These are phyloP conservation scores for Pelusios castaneus DNA, from an alignment of 2,113 vertebrate genomes.

Conservation along the genomic window DNA sequence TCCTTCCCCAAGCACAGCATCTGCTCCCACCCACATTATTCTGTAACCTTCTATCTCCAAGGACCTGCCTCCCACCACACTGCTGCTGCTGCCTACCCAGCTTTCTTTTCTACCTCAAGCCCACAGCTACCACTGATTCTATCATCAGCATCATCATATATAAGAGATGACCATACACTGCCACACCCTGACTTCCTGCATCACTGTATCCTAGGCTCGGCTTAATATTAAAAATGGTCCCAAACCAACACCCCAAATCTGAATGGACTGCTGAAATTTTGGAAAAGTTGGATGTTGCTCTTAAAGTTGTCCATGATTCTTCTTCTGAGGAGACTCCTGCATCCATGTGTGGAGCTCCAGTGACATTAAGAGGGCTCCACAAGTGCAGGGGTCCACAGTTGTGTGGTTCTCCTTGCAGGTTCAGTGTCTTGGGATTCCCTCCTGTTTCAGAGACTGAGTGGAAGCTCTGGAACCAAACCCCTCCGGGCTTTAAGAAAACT, in stretches of 20 bases:
- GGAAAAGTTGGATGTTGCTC: not conserved
- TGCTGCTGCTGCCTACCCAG: not conserved
- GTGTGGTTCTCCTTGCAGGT: not conserved
- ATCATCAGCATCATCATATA: not conserved
- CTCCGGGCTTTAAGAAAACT: not conserved
- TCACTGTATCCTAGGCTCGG: not conserved
- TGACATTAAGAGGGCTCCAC: not conserved
- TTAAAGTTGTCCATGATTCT: not conserved
- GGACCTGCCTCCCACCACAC: not conserved
- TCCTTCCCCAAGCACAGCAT: not conserved
- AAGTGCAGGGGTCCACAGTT: not conserved
- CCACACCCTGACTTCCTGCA: not conserved
- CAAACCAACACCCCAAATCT: not conserved
- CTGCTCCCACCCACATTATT: not conserved
- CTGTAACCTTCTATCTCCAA: not conserved
- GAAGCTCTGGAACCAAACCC: fast-evolving
- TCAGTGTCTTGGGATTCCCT: not conserved
- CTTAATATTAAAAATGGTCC: not conserved
- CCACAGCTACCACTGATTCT: not conserved
- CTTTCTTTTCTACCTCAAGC: not conserved
- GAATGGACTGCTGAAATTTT: not conserved
- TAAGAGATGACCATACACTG: not conserved
- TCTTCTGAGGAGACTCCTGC: not conserved
- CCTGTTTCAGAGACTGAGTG: not conserved
- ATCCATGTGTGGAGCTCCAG: not conserved